A percentile compares a stretch with the other conserved stretches of the same genome.
Conservation (phyloP, 2,113 vertebrate genomes). For the Labrus mixtus region DNA sequence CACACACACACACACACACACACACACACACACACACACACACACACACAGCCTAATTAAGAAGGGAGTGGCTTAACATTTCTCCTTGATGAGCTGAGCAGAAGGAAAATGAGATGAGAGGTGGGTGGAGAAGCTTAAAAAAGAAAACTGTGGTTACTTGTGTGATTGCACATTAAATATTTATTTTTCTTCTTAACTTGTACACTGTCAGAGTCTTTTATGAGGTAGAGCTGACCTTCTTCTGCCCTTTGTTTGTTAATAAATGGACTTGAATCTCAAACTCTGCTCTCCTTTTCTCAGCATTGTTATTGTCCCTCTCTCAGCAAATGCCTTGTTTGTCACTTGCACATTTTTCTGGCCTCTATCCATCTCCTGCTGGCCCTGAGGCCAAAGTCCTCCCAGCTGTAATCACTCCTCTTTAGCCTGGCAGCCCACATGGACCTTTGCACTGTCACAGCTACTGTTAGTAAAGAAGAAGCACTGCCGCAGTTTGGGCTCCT, state of each 20-base stretch:
- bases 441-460: conserved; percentile 64
- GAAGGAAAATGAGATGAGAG: conserved; percentile 19
- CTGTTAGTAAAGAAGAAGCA: conserved; percentile 15
- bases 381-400: conserved; percentile 58
- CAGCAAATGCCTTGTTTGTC: conserved; percentile 54
- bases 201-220: neutral
- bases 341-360: conserved; percentile 41
- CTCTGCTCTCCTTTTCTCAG: conserved; percentile 13
- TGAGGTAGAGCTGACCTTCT: neutral
- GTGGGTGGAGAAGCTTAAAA: conserved; percentile 29
- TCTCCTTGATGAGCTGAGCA: conserved; percentile 16
- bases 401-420: conserved; percentile 65
- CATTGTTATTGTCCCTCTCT: neutral
- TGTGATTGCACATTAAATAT: conserved; percentile 11
- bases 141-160: conserved; percentile 19
- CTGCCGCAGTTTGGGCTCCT: conserved; percentile 9
- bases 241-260: neutral
- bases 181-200: neutral
- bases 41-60: conserved; percentile 24
- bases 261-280: conserved; percentile 7
- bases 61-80: conserved; percentile 25
- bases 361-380: conserved; percentile 48
- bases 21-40: conserved; percentile 3
- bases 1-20: conserved; percentile 2
- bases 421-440: conserved; percentile 60